These are phyloP conservation scores for Dichetophora obliterata DNA, from an alignment of 2,888 invertebrate genomes.

Conservation along the genomic window DNA sequence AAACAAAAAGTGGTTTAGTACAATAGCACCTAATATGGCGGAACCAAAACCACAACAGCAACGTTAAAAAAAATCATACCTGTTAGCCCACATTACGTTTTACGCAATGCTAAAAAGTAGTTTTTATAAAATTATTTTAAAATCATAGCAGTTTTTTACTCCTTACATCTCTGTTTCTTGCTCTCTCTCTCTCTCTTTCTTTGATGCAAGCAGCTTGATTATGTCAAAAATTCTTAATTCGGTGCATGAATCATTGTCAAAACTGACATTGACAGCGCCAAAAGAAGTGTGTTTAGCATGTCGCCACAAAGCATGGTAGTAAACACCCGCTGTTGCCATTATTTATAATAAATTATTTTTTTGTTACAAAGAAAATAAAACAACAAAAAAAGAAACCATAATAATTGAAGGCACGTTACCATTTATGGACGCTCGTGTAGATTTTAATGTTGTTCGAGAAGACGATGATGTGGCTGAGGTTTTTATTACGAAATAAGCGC, in stretches of 20 bases:
- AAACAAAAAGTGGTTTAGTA: neutral
- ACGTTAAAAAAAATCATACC: neutral
- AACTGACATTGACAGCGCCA: slow-evolving; percentile 31
- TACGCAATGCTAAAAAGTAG: neutral
- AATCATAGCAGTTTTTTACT: too few relatives aligned
- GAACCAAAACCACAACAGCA: neutral
- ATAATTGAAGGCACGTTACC: neutral
- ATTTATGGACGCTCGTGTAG: neutral
- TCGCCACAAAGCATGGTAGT: neutral
- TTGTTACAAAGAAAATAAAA: neutral
- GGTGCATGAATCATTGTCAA: slow-evolving; percentile 31
- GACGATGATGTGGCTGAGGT: neutral
- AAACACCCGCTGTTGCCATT: slow-evolving; percentile 16
- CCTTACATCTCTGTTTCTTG: too few relatives aligned
- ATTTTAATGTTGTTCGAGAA: neutral
- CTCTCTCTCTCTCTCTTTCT: too few relatives aligned
- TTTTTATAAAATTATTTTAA: too few relatives aligned
- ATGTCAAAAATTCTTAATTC: neutral
- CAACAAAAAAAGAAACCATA: neutral
- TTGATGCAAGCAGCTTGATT: slow-evolving; percentile 9
- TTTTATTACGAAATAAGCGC: neutral
- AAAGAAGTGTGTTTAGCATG: slow-evolving; percentile 14
- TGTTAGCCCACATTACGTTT: slow-evolving; percentile 17
- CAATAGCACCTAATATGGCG: neutral
- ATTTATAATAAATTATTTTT: neutral